These are phyloP conservation scores for Cephonodes hylas DNA, from an alignment of 2,888 invertebrate species.

Conservation along the genomic window DNA sequence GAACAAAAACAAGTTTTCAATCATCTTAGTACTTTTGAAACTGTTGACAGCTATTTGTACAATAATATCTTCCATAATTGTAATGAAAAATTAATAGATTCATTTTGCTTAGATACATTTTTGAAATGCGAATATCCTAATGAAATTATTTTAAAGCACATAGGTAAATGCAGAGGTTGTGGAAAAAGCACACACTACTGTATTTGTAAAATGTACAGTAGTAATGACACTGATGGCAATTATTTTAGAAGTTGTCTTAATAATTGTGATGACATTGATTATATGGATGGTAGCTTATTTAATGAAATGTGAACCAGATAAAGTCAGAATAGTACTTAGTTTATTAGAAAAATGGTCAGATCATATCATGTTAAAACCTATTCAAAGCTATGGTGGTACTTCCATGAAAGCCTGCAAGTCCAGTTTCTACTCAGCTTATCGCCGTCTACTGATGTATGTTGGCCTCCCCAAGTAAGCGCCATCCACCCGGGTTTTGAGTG, in stretches of 20 bases:
- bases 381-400: too few relatives aligned
- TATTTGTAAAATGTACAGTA: conserved; percentile 60
- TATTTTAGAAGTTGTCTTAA: conserved; percentile 62
- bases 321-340: neutral
- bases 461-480: too few relatives aligned
- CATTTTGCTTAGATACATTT: conserved; percentile 50
- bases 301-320: conserved; percentile 33
- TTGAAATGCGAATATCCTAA: conserved; percentile 61
- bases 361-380: too few relatives aligned
- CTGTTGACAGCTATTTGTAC: conserved; percentile 86
- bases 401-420: too few relatives aligned
- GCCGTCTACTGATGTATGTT: too few relatives aligned
- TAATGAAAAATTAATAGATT: neutral
- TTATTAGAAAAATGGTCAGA: too few relatives aligned
- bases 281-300: conserved; percentile 70
- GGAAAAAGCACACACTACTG: conserved; percentile 64
- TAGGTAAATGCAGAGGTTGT: conserved; percentile 66
- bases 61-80: conserved; percentile 73
- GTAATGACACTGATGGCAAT: conserved; percentile 50
- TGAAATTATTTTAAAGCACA: conserved; percentile 66
- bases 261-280: conserved; percentile 58
- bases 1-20: conserved; percentile 90
- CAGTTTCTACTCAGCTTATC: too few relatives aligned
- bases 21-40: conserved; percentile 84
- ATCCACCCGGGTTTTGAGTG: too few relatives aligned